Evolutionary conservation across 35 echinoderm and acorn worm genomes (phyloP).

Genomic region (Ptychodera flava): DNA sequence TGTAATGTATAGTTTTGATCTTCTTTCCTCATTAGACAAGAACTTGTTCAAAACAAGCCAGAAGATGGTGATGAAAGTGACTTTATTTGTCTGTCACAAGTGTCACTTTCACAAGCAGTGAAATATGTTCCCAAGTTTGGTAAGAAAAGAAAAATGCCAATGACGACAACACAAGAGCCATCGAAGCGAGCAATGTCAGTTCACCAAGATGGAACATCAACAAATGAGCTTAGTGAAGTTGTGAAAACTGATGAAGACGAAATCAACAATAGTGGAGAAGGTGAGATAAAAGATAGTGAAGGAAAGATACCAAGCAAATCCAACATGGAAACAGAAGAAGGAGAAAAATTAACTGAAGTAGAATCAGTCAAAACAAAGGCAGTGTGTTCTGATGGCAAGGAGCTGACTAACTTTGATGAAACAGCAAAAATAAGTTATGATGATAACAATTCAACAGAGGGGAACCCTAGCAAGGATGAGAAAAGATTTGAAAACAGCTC

Average conservation of each 20-base stretch:
- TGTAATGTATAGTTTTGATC: not conserved
- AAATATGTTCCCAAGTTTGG: not conserved
- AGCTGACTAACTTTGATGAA: too few relatives aligned
- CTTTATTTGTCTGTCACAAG: not conserved
- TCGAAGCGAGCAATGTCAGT: not conserved
- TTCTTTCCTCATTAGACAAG: not conserved
- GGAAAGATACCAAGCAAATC: not conserved
- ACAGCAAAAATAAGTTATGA: too few relatives aligned
- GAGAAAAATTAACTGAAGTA: not conserved
- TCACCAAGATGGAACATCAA: not conserved
- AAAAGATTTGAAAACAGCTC: too few relatives aligned
- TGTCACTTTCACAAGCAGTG: not conserved
- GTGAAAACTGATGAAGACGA: not conserved
- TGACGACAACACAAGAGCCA: not conserved
- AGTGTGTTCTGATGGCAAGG: too few relatives aligned
- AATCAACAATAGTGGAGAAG: not conserved
- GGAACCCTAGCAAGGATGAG: too few relatives aligned
- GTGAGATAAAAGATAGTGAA: not conserved
- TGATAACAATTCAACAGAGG: too few relatives aligned
- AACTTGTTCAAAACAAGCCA: not conserved
- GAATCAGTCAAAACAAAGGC: not conserved
- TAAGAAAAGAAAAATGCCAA: not conserved
- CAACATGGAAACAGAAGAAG: not conserved
- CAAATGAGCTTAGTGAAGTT: not conserved
- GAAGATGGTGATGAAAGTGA: not conserved